Evolutionary conservation across 2,888 invertebrate genomes (phyloP).

Genomic region (Hesperia comma): DNA sequence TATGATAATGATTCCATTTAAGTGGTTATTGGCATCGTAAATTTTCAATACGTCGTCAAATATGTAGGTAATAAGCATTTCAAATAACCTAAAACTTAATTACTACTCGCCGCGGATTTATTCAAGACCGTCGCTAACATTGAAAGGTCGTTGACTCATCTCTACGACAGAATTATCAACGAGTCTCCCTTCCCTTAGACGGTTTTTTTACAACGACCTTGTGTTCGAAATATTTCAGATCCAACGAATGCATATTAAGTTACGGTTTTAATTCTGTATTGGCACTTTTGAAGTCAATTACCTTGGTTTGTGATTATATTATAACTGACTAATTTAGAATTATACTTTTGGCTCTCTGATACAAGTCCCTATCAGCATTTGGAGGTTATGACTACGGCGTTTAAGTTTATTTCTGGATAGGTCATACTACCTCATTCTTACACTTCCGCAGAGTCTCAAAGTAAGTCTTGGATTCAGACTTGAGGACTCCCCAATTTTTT

Average conservation of each 20-base stretch:
- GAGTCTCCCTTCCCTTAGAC: constrained; percentile 60
- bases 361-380: too few relatives aligned
- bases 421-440: too few relatives aligned
- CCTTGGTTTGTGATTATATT: constrained; percentile 6
- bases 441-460: too few relatives aligned
- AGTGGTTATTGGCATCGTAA: constrained; percentile 52
- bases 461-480: too few relatives aligned
- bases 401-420: too few relatives aligned
- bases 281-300: constrained; percentile 7
- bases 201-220: constrained; percentile 39
- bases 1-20: constrained; percentile 22
- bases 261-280: constrained; percentile 40
- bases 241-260: constrained; percentile 39
- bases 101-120: constrained; percentile 58
- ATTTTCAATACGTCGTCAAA: constrained; percentile 52
- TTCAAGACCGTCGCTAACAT: constrained; percentile 70
- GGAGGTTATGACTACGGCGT: too few relatives aligned
- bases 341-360: too few relatives aligned
- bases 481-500: too few relatives aligned
- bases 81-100: constrained; percentile 54
- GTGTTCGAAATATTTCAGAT: constrained; percentile 26
- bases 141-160: constrained; percentile 77
- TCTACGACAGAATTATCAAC: constrained; percentile 56
- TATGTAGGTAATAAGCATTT: constrained; percentile 46
- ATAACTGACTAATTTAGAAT: too few relatives aligned